phyloP scores from a whole-genome alignment of 2,888 invertebrate genomes.

The Miltochrista miniata region DNA sequence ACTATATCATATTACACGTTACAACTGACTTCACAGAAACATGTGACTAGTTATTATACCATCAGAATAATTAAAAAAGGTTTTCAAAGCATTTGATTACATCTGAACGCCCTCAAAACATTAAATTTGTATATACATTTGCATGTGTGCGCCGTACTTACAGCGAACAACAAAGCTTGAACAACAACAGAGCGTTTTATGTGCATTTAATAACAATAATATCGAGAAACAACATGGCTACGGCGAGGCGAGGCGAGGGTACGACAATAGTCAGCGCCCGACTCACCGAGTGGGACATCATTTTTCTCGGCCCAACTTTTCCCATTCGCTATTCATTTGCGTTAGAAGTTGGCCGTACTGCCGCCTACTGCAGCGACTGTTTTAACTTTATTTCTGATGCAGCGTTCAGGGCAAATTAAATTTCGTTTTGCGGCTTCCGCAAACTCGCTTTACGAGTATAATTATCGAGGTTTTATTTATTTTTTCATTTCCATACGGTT shows the following conservation, averaged over 20 bases:
- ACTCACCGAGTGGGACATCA: conserved; percentile 74
- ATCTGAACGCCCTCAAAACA: conserved; percentile 26
- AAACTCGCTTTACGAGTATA: conserved; percentile 77
- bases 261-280: conserved; percentile 61
- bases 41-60: too few species aligned
- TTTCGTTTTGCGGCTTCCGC: conserved; percentile 82
- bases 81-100: conserved; percentile 25
- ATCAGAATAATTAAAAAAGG: too few species aligned
- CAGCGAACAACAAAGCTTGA: conserved; percentile 29
- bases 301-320: conserved; percentile 81
- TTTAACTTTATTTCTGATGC: conserved; percentile 84
- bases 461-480: conserved; percentile 68
- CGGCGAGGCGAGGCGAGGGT: conserved; percentile 50
- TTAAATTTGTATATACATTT: conserved; percentile 20
- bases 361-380: conserved; percentile 80
- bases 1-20: too few species aligned
- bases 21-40: conserved; percentile 35
- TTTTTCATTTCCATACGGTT: conserved; percentile 52
- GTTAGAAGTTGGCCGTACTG: conserved; percentile 80
- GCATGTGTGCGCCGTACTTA: conserved; percentile 18
- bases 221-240: conserved; percentile 62
- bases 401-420: conserved; percentile 84
- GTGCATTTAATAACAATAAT: conserved; percentile 72
- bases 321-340: conserved; percentile 84
- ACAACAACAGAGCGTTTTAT: conserved; percentile 53